A percentile compares a stretch with the other conserved stretches of the same genome.
Evolutionary conservation across 2,888 invertebrate genomes (phyloP).

Genomic region (Leptopilina myrica): DNA sequence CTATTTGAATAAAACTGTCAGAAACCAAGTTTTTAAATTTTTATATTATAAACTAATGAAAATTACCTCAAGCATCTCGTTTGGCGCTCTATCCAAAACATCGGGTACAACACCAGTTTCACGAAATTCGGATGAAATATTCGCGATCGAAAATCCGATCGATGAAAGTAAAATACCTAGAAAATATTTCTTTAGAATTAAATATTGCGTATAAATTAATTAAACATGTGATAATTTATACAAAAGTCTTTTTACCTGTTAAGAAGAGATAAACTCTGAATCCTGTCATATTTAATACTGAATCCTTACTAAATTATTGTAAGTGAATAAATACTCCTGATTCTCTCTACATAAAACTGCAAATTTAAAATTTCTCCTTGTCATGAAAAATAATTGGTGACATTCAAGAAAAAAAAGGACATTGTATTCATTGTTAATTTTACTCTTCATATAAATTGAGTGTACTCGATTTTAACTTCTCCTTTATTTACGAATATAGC

Average conservation of each 20-base stretch:
- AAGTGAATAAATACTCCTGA: slow-evolving; percentile 4
- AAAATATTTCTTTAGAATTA: too few relatives aligned
- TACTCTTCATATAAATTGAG: too few relatives aligned
- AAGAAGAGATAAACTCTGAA: not conserved
- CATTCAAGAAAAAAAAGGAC: too few relatives aligned
- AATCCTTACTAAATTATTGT: not conserved
- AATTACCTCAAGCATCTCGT: slow-evolving; percentile 71
- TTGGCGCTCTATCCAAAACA: slow-evolving; percentile 69
- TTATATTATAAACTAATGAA: not conserved
- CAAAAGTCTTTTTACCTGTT: not conserved
- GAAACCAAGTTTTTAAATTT: not conserved
- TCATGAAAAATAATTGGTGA: not conserved
- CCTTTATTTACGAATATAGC: too few relatives aligned
- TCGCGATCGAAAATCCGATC: slow-evolving; percentile 71
- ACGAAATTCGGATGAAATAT: slow-evolving; percentile 79
- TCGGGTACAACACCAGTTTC: slow-evolving; percentile 81
- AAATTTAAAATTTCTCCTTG: not conserved
- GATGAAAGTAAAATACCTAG: slow-evolving; percentile 62
- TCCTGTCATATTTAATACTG: not conserved
- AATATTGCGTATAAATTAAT: too few relatives aligned
- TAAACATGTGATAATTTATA: too few relatives aligned
- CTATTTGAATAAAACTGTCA: too few relatives aligned
- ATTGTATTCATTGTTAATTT: not conserved
- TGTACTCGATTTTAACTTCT: too few relatives aligned
- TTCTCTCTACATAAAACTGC: not conserved